Conservation (phyloP, 2,113 vertebrate species). For the Acrocephalus kingi region DNA sequence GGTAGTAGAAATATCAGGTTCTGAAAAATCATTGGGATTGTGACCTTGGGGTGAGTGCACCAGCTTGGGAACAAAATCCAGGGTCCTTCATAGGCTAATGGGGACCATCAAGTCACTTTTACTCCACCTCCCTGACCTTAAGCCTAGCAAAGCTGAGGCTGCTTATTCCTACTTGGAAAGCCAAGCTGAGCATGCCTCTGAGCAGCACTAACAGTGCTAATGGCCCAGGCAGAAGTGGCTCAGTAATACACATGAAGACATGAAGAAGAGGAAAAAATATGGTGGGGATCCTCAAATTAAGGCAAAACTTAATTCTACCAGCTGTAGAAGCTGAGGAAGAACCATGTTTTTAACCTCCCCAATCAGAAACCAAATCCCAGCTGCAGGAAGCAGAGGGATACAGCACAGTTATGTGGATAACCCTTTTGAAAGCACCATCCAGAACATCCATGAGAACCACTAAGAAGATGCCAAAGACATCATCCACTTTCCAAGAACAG, state of each 20-base stretch:
- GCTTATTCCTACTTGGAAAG: neutral
- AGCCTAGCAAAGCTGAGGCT: neutral
- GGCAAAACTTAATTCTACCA: neutral
- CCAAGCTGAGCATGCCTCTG: neutral
- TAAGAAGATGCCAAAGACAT: neutral
- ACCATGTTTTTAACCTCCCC: rapidly evolving
- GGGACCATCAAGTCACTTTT: neutral
- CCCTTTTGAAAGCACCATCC: neutral
- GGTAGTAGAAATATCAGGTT: neutral
- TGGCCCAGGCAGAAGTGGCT: neutral
- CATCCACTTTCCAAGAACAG: neutral
- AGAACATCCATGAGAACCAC: neutral
- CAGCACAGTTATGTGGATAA: neutral
- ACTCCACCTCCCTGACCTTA: neutral
- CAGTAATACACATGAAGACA: neutral
- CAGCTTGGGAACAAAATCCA: neutral
- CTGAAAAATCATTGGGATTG: neutral
- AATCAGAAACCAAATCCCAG: neutral
- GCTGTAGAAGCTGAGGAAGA: neutral
- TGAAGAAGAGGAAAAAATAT: neutral
- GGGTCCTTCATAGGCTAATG: neutral
- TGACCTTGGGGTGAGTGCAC: neutral
- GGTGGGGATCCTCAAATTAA: neutral
- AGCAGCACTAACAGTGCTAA: neutral
- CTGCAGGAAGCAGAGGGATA: neutral